Evolutionary conservation across 2,797 vertebrate genomes (phyloP).

Genomic region (Sebastes steindachneri): DNA sequence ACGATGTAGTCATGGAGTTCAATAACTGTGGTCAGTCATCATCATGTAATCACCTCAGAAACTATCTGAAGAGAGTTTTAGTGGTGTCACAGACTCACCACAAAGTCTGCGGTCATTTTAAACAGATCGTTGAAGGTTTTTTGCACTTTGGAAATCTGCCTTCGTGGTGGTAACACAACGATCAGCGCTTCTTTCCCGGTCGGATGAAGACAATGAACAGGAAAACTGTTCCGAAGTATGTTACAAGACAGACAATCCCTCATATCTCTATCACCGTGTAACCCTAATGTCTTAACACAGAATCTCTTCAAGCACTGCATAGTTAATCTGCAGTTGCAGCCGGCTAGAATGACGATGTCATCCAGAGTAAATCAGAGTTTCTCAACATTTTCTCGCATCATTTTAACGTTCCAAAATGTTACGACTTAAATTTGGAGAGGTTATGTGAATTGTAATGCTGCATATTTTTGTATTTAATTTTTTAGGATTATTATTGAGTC

Average conservation of each 20-base stretch:
- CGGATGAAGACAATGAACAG: not conserved
- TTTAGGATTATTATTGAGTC: not conserved
- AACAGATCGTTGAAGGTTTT: not conserved
- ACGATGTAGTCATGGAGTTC: not conserved
- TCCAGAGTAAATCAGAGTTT: not conserved
- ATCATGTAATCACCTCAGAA: not conserved
- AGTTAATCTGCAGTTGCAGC: not conserved
- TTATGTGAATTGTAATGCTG: not conserved
- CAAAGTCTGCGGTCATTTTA: not conserved
- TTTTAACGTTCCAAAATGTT: not conserved
- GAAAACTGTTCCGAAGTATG: not conserved
- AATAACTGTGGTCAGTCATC: not conserved
- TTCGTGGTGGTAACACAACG: not conserved
- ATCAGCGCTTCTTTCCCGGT: not conserved
- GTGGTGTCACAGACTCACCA: not conserved
- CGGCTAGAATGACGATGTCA: not conserved
- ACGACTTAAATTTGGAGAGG: too few relatives aligned
- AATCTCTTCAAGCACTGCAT: not conserved
- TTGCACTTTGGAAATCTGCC: conserved; percentile 20
- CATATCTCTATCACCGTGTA: not conserved
- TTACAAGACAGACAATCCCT: not conserved
- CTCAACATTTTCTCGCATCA: not conserved
- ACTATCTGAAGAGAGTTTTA: not conserved
- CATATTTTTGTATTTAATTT: not conserved
- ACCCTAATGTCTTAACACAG: not conserved